Evolutionary conservation across 1,140 invertebrate genomes (phyloP), one percentile per base, ranked within the genome.

Genomic region (Propsilocerus akamusi): DNA sequence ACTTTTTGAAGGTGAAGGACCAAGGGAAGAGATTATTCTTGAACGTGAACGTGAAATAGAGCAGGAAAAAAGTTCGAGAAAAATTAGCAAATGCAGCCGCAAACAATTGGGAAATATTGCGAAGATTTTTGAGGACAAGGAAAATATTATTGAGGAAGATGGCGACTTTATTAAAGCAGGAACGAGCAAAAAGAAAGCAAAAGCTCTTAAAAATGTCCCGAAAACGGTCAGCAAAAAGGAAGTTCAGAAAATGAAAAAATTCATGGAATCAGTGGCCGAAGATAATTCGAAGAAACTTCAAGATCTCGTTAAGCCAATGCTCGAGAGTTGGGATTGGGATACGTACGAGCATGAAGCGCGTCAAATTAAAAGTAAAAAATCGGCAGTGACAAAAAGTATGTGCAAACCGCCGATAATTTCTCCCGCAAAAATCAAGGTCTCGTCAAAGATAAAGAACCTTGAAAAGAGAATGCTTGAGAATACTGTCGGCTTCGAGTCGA

Each of bases 51-150:
- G 64, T 23, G 65, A 70, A 55, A 74, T 72, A 63, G 63, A 63
- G 26, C 73, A 70, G 54, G 68, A 68, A 55, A 76, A 64, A 57
- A 83, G 72, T 63, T 77, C 71, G 59, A 82, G 72, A 64, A 78
- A 72, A 60, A 80, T 72, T 58, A 67, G 68, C 57, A 72, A 69
- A 71, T 63, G 66, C 56, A 63, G 69, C 63, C 25, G 22, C 5
- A 60, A 59, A 65, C 65, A 72, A 57, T 64, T 74, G 53, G 77
- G 72, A 53, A 70, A 70, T 34, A 70, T 76, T 49, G 82, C 80
- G 51, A 80, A 78, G 63, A 78, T 84, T 51, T 86, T 86, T 61
- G 81, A 86, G 66, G 80, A 80, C 24, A 84, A 83, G 58, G 80
- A 83, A 58, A 72, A 66, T 49, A 69, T 75, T 20, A 71, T 64